Base-by-base conservation (phyloP, 2,113 vertebrate genomes). In the zebrafish (Danio rerio) region DNA sequence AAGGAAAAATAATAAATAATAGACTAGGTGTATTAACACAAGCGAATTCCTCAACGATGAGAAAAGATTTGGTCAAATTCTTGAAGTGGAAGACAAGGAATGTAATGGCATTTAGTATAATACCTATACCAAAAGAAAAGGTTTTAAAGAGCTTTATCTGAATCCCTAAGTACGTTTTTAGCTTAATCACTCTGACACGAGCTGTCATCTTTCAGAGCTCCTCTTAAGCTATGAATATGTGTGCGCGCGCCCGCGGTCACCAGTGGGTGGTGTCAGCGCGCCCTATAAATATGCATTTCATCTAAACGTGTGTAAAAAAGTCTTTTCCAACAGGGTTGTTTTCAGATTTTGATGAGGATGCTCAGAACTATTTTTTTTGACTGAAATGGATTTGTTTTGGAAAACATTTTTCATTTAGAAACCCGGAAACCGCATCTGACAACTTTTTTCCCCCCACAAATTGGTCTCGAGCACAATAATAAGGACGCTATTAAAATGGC, bases 301-400 rank as follows among this genome's bases (percentile, higher is more conserved):
- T 47, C 18, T 43, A 15, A 8, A 20, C 7, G n/a, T 45, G 0
- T 31, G 12, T 52, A 7, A 4, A 20, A 58, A 75, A 52, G 18
- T 21, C 9, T 43, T 70, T 50, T 50, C 7, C 16, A 21, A 45
- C 43, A 13, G 11, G 12, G 47, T 3, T 16, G 11, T n/a, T n/a
- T n/a, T n/a, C 21, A 18, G 31, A n/a, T 50, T 31, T 16, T 31
- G 15, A 47, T 7, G 58, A 62, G 10, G 45, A 50, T 63, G 45
- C 18, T 63, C 18, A 75, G 53, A 75, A 13, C 1, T 45, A 16
- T 6, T 43, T n/a, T n/a, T 50, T 5, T 3, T 4, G 43, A 2
- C 13, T 63, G 8, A 77, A 77, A 16, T 77, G 56, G 45, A 50
- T 6, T 76, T 76, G 43, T 76, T 76, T 76, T 18, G 55, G 40